A percentile compares a stretch with the other conserved stretches of the same genome.
phyloP scores from a whole-genome alignment of 35 echinoderm and acorn worm species.

The Diadema setosum region DNA sequence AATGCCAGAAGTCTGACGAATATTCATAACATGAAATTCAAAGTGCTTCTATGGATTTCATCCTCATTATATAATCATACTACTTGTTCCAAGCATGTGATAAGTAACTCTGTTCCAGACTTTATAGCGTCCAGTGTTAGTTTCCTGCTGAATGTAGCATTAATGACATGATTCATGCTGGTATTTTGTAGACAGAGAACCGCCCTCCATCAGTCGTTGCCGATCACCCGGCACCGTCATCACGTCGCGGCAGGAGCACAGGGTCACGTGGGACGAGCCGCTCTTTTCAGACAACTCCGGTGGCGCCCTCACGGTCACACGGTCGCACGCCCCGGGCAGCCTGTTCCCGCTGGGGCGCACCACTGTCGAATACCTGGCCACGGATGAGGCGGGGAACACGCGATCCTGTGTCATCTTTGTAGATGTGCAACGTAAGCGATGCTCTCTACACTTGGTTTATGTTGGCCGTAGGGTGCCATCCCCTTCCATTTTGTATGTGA shows the following conservation, averaged over 20 bases:
- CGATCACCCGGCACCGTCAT: slow-evolving; percentile 45
- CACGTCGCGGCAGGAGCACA: neutral
- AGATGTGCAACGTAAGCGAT: slow-evolving; percentile 67
- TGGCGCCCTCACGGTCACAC: neutral
- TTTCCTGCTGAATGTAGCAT: too few relatives aligned
- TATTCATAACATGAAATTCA: too few relatives aligned
- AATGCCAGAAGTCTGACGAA: too few relatives aligned
- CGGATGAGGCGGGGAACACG: slow-evolving; percentile 70
- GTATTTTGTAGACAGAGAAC: slow-evolving; percentile 59
- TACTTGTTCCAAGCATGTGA: too few relatives aligned
- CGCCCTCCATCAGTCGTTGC: slow-evolving; percentile 53
- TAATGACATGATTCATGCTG: too few relatives aligned
- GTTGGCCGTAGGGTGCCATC: too few relatives aligned
- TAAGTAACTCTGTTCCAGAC: too few relatives aligned
- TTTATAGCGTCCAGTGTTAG: too few relatives aligned
- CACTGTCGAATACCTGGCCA: slow-evolving; percentile 70
- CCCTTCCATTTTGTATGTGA: too few relatives aligned
- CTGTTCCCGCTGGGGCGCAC: slow-evolving; percentile 61
- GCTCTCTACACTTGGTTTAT: too few relatives aligned
- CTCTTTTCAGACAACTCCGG: slow-evolving; percentile 90
- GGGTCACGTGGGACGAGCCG: slow-evolving; percentile 69
- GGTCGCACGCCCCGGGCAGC: slow-evolving; percentile 43
- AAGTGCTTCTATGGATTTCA: too few relatives aligned
- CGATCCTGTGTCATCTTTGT: slow-evolving; percentile 56
- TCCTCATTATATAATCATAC: too few relatives aligned